Percentiles rank a stretch among this genome's conserved stretches.
Evolutionary conservation across 2,113 vertebrate species (phyloP).

Genomic region (Azemiops feae): DNA sequence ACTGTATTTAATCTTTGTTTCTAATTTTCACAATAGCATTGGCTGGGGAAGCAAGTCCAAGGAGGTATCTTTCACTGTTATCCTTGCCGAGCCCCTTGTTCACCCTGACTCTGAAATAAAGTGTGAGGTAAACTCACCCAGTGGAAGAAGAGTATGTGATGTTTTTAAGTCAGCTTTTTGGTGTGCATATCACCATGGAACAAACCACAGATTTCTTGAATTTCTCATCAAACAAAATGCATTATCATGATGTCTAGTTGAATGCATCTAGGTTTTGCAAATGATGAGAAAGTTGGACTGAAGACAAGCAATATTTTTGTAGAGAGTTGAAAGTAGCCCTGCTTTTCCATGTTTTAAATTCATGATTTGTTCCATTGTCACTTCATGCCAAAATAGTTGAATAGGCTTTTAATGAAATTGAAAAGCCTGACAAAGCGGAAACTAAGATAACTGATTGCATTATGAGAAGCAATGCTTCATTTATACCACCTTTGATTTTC

Average conservation of each 20-base stretch:
- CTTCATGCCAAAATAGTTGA: neutral
- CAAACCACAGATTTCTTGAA: slow-evolving; percentile 49
- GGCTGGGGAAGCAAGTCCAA: slow-evolving; percentile 29
- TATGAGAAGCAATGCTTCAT: neutral
- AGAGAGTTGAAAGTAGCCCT: neutral
- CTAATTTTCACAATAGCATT: slow-evolving; percentile 40
- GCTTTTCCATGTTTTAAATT: neutral
- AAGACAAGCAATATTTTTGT: neutral
- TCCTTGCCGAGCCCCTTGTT: neutral
- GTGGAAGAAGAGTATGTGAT: slow-evolving; percentile 30
- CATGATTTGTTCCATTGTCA: neutral
- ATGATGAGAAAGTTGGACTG: slow-evolving; percentile 33
- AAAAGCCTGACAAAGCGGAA: neutral
- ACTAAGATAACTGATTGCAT: neutral
- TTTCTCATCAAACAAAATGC: slow-evolving; percentile 60
- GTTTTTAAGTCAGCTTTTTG: slow-evolving; percentile 37
- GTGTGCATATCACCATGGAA: slow-evolving; percentile 41
- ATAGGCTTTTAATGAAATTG: neutral
- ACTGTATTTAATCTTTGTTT: slow-evolving; percentile 35
- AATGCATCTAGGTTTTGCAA: slow-evolving; percentile 44
- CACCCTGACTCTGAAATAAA: neutral
- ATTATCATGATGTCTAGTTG: slow-evolving; percentile 26
- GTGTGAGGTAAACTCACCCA: slow-evolving; percentile 2
- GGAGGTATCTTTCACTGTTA: neutral
- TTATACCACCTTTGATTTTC: neutral